A percentile compares a stretch with the other conserved stretches of the same genome.
These are phyloP conservation scores for Apis dorsata DNA, from an alignment of 1,140 invertebrate genomes.

Conservation along the genomic window DNA sequence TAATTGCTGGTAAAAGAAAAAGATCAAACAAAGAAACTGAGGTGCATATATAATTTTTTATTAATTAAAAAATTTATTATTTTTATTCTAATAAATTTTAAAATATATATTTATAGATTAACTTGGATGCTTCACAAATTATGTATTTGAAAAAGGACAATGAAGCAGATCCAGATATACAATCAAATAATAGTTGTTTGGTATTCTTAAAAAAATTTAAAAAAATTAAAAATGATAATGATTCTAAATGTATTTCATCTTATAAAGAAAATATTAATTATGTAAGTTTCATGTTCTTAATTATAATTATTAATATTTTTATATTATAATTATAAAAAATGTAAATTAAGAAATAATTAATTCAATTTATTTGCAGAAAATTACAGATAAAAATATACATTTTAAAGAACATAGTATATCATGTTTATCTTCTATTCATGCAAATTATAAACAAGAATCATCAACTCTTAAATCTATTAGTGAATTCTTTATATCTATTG, in stretches of 20 bases:
- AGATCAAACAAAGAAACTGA: constrained; percentile 70
- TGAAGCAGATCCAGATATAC: constrained; percentile 56
- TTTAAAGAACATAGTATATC: neutral
- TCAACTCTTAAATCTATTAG: constrained; percentile 48
- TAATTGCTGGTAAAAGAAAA: constrained; percentile 70
- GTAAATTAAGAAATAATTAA: neutral
- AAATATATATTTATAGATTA: constrained; percentile 48
- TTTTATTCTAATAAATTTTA: constrained; percentile 60
- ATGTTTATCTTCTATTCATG: constrained; percentile 12
- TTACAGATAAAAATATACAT: constrained; percentile 13
- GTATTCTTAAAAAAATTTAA: constrained; percentile 57
- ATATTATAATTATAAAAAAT: neutral
- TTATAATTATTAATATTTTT: neutral
- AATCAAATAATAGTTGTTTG: constrained; percentile 57
- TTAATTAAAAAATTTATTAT: constrained; percentile 65
- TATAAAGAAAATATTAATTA: constrained; percentile 36
- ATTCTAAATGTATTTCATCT: constrained; percentile 24
- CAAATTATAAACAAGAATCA: constrained; percentile 28
- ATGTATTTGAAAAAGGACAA: constrained; percentile 72
- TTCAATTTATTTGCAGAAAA: constrained; percentile 39
- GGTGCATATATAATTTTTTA: constrained; percentile 43
- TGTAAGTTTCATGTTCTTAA: constrained; percentile 17
- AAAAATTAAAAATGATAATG: constrained; percentile 44
- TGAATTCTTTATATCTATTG: constrained; percentile 55
- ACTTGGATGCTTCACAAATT: constrained; percentile 68